Conservation (phyloP, 2,113 vertebrate genomes). For the Dissostichus mawsoni region DNA sequence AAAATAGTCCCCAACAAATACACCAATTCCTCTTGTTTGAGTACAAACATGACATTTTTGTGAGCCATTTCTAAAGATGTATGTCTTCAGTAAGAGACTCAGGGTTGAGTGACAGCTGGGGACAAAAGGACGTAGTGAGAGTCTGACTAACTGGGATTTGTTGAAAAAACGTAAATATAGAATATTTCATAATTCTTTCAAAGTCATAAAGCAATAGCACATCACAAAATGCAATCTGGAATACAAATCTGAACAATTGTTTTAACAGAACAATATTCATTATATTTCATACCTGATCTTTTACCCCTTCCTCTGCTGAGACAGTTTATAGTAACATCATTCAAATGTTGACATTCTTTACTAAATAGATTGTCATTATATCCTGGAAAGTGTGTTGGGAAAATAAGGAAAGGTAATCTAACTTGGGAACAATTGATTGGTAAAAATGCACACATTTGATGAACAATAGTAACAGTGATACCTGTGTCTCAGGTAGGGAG, state of each 20-base stretch:
- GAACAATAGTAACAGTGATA: slow-evolving; percentile 16
- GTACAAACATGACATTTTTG: no score
- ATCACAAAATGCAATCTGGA: neutral
- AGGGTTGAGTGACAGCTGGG: neutral
- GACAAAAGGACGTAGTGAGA: neutral
- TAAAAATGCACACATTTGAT: neutral
- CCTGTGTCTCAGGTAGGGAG: neutral
- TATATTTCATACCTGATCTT: neutral
- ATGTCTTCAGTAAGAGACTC: neutral
- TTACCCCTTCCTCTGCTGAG: neutral
- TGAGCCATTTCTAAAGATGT: neutral
- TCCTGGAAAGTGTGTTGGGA: neutral
- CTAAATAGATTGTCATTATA: neutral
- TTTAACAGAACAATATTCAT: neutral
- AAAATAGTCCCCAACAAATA: no score
- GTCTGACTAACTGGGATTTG: neutral
- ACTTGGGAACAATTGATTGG: neutral
- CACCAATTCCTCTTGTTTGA: no score
- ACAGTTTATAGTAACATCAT: neutral
- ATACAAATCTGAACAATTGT: neutral
- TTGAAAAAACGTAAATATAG: neutral
- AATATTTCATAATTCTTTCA: neutral
- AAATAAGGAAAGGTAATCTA: neutral
- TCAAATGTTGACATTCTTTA: neutral
- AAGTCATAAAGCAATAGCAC: neutral